Percentiles rank a stretch among this genome's conserved stretches.
Evolutionary conservation across 2,113 vertebrate species (phyloP).

Genomic region (Henicopernis longicauda): DNA sequence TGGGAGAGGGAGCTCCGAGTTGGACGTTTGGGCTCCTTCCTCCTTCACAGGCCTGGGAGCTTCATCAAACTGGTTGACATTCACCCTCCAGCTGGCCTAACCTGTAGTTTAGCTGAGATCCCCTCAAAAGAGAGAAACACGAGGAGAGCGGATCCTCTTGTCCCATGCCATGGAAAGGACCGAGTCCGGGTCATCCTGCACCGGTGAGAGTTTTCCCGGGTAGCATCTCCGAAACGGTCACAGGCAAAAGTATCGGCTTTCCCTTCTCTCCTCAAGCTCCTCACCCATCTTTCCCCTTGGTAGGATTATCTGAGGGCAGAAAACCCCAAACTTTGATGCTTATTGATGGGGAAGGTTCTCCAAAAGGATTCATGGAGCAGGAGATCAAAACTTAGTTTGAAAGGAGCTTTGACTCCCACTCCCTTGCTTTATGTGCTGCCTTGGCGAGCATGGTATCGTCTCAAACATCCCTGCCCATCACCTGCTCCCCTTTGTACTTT

Average conservation of each 20-base stretch:
- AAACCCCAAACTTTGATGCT: background rate
- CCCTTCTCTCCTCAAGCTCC: background rate
- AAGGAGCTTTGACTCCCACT: background rate
- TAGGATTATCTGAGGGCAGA: background rate
- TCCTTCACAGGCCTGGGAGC: background rate
- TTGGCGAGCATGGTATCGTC: accelerated
- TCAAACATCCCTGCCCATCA: background rate
- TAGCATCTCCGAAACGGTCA: background rate
- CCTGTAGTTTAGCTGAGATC: background rate
- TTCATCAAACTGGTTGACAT: background rate
- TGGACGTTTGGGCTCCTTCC: background rate
- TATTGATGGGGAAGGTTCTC: background rate
- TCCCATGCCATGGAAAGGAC: background rate
- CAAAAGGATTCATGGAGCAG: background rate
- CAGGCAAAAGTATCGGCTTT: background rate
- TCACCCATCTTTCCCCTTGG: background rate
- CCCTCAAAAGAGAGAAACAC: background rate
- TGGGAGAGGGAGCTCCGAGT: accelerated
- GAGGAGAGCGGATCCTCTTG: background rate
- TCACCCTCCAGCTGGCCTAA: background rate
- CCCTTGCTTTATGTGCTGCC: background rate
- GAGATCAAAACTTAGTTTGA: conserved; percentile 5
- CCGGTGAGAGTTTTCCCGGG: background rate
- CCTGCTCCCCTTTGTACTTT: background rate
- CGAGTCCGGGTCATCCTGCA: background rate